Evolutionary conservation across 2,888 invertebrate species (phyloP).

Genomic region (Habroteleia sp.): DNA sequence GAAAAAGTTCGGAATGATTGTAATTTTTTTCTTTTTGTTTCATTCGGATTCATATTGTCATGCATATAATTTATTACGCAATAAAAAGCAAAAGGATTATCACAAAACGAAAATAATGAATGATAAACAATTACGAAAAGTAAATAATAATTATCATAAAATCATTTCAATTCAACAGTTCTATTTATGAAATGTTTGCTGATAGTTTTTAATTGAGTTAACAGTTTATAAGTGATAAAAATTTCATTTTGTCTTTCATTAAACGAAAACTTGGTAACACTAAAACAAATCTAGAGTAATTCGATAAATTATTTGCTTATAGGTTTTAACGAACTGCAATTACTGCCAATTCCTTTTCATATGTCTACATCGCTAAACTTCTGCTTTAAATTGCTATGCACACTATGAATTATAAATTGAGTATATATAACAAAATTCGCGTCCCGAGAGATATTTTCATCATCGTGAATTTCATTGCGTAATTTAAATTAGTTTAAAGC

Average conservation of each 20-base stretch:
- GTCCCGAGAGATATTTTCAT: constrained; percentile 31
- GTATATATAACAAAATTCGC: constrained; percentile 20
- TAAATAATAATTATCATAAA: no score
- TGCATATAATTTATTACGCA: background rate
- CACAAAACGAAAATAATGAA: no score
- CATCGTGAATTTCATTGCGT: constrained; percentile 25
- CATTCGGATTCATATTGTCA: no score
- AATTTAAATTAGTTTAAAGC: constrained; percentile 43
- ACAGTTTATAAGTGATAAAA: no score
- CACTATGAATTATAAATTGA: constrained; percentile 28
- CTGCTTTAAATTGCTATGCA: constrained; percentile 10
- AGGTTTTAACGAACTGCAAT: constrained; percentile 10
- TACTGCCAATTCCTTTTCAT: constrained; percentile 10
- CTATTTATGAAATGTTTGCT: no score
- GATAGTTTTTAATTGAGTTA: background rate
- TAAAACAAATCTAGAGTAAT: background rate
- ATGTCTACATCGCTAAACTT: constrained; percentile 16
- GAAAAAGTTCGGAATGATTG: no score
- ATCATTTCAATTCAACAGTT: no score
- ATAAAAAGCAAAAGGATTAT: no score
- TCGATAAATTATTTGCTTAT: constrained; percentile 2
- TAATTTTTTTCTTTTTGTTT: background rate
- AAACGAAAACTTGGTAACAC: no score
- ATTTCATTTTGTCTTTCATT: no score
- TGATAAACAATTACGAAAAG: no score